Base-by-base conservation (phyloP, 2,797 vertebrate genomes). In the Kryptopterus vitreolus region DNA sequence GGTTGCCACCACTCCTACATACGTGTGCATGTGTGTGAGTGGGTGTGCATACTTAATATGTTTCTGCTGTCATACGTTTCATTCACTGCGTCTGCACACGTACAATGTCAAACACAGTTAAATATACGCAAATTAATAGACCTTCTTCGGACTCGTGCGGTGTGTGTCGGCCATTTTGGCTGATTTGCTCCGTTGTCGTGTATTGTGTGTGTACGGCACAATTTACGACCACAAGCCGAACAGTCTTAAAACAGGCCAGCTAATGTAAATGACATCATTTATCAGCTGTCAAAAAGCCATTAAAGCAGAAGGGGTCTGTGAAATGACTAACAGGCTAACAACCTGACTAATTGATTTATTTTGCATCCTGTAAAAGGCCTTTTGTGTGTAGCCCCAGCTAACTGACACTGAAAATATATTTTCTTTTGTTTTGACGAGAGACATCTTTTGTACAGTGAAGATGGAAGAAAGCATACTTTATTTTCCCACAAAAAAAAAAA, bases 221-320 rank as follows among this genome's bases (percentile, higher is more conserved):
- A 77, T 77, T 84, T 76, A 63, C 71, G 79, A 79, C 76, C 81
- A 77, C 76, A 76, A 73, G 63, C 62, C 4, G 79, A 79, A 76
- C 68, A 46, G 73, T 65, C 78, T 81, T 74, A 85, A 84, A 76
- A 79, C 81, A 77, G 85, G 69, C 76, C 53, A 79, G 76, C 81
- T 81, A 81, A 84, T 86, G 79, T 82, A 86, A 86, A 85, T 82
- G 79, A 71, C 74, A 85, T 85, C 59, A 85, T 86, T 85, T 86
- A 86, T 83, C 79, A 81, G 79, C 83, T 86, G 85, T 86, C 85
- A 86, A 85, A 86, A 86, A 85, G 57, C 85, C 77, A 85, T 85
- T 86, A 83, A 86, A 86, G 76, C 73, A 75, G 77, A 85, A 85
- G 70, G 73, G 80, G 83, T 78, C 76, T 85, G 79, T 71, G 83